Evolutionary conservation across 2,888 invertebrate genomes (phyloP).

Genomic region (Nomada goodeniana): DNA sequence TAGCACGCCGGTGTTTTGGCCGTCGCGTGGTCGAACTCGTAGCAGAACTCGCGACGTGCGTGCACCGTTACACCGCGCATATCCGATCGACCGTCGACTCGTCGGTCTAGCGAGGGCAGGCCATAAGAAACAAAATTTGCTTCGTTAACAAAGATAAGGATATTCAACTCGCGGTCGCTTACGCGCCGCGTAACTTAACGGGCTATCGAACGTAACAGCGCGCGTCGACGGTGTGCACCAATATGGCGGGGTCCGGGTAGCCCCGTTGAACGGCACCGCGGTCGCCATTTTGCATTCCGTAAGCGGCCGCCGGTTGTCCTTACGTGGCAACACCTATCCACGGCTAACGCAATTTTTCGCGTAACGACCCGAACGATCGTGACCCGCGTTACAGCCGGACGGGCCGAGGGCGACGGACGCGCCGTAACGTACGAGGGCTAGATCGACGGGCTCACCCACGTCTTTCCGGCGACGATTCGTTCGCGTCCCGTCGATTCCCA

Average conservation of each 20-base stretch:
- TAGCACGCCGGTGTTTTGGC: slow-evolving; percentile 39
- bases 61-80: slow-evolving; percentile 58
- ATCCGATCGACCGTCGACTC: slow-evolving; percentile 26
- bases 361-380: slow-evolving; percentile 34
- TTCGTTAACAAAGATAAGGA: slow-evolving; percentile 3
- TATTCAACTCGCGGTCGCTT: not conserved
- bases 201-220: slow-evolving; percentile 42
- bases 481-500: slow-evolving; percentile 15
- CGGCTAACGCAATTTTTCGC: slow-evolving; percentile 28
- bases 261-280: slow-evolving; percentile 62
- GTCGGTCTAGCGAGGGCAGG: slow-evolving; percentile 16
- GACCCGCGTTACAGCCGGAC: not conserved
- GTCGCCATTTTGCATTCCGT: slow-evolving; percentile 72
- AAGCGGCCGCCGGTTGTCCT: slow-evolving; percentile 65
- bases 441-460: not conserved
- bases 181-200: slow-evolving; percentile 22
- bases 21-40: slow-evolving; percentile 13
- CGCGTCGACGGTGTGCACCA: slow-evolving; percentile 57
- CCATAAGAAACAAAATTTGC: slow-evolving; percentile 24
- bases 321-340: slow-evolving; percentile 69
- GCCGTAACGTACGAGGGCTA: not conserved
- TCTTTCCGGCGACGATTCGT: not conserved
- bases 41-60: not conserved
- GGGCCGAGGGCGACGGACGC: not conserved
- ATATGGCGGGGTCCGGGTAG: slow-evolving; percentile 68